These are phyloP conservation scores for Amphipoea lucens DNA, from an alignment of 2,888 invertebrate genomes.

Conservation along the genomic window DNA sequence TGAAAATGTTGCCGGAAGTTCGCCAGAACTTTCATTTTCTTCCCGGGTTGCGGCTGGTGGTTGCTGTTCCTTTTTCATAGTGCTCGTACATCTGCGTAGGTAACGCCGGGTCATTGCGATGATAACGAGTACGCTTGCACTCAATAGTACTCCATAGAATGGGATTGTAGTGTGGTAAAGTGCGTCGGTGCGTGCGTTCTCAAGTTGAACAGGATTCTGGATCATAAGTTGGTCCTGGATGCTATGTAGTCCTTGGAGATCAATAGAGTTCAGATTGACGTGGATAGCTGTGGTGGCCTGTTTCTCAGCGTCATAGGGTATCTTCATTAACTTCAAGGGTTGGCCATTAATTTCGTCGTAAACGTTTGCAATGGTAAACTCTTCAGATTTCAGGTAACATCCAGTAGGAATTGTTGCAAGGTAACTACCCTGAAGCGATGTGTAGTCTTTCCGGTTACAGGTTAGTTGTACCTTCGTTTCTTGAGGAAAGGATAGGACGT, in stretches of 20 bases:
- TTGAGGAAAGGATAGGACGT: not conserved
- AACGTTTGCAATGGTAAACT: too few relatives aligned
- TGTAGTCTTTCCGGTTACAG: not conserved
- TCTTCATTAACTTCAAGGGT: not conserved
- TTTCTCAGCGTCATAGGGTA: not conserved
- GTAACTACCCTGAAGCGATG: not conserved
- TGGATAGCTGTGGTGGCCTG: slow-evolving; percentile 5
- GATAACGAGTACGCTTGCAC: not conserved
- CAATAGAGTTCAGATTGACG: slow-evolving; percentile 9
- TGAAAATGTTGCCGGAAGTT: not conserved
- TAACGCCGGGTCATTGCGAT: not conserved
- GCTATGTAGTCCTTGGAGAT: slow-evolving; percentile 19
- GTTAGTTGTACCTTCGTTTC: not conserved
- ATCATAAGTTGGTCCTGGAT: slow-evolving; percentile 3
- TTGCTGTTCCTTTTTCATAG: not conserved
- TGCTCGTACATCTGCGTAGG: not conserved
- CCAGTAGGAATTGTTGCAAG: not conserved
- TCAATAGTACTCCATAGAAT: not conserved
- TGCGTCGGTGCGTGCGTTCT: not conserved
- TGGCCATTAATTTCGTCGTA: not conserved
- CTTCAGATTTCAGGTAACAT: not conserved
- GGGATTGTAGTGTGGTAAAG: not conserved
- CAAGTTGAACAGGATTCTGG: slow-evolving; percentile 13
- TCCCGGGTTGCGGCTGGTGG: not conserved
- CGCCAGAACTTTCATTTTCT: not conserved